Conservation (phyloP, 2,113 vertebrate genomes). For the Centropus unirufus region DNA sequence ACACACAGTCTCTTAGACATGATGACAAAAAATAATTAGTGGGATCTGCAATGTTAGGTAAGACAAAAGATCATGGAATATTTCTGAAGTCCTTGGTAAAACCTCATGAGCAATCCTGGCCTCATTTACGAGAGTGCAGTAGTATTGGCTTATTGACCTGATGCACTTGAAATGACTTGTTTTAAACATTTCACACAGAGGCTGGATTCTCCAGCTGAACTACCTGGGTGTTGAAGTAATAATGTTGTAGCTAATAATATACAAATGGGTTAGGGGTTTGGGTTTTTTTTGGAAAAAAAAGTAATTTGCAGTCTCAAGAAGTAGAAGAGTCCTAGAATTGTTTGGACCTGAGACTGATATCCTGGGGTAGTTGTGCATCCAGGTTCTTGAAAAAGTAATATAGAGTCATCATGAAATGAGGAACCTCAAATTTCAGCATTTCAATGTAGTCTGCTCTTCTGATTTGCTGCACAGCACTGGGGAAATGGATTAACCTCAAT, state of each 20-base stretch:
- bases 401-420: background rate
- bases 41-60: background rate
- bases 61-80: conserved; percentile 6
- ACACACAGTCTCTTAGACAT: background rate
- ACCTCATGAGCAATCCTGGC: conserved; percentile 30
- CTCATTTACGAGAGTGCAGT: conserved; percentile 12
- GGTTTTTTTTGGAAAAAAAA: background rate
- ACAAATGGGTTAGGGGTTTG: background rate
- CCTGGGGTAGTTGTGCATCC: background rate
- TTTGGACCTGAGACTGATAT: background rate
- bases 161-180: conserved; percentile 29
- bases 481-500: background rate
- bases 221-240: background rate
- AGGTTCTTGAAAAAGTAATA: background rate
- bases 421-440: background rate
- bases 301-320: background rate
- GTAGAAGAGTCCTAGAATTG: background rate
- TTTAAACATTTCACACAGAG: background rate
- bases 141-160: conserved; percentile 47
- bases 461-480: background rate
- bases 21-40: background rate
- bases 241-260: background rate
- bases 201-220: background rate
- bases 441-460: background rate
- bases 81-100: conserved; percentile 44